Conservation (phyloP, 2,797 vertebrate genomes). For the Thunnus albacares region DNA sequence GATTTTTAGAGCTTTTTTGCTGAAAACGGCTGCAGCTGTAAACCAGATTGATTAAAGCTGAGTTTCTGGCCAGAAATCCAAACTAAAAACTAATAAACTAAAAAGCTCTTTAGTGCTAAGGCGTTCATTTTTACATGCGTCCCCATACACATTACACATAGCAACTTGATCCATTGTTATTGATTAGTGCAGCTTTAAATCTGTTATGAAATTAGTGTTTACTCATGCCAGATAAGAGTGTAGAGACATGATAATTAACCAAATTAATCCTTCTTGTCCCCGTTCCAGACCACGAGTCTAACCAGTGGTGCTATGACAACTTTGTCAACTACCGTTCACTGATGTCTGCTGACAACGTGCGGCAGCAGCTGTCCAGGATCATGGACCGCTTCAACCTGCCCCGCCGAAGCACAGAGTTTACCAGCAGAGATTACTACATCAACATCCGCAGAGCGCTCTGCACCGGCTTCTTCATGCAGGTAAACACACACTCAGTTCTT, state of each 20-base stretch:
- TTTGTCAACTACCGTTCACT: constrained; percentile 99
- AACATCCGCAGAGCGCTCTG: constrained; percentile 98
- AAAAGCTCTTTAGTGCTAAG: too few species aligned
- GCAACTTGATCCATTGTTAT: background rate
- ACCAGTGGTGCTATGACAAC: constrained; percentile 99
- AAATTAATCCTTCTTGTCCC: background rate
- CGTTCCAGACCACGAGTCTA: constrained; percentile 95
- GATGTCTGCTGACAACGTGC: constrained; percentile 99
- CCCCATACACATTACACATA: background rate
- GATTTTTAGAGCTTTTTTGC: background rate
- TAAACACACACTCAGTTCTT: constrained; percentile 54
- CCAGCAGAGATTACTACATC: constrained; percentile 98
- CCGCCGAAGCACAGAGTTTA: constrained; percentile 98
- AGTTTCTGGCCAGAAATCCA: background rate
- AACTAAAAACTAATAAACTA: too few species aligned
- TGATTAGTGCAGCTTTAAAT: background rate
- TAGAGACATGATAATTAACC: background rate
- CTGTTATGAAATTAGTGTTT: background rate
- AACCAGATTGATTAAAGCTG: too few species aligned
- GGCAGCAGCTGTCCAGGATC: constrained; percentile 98
- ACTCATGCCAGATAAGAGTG: background rate
- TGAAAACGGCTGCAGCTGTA: too few species aligned
- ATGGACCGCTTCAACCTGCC: constrained; percentile 99
- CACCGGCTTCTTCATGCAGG: constrained; percentile 99
- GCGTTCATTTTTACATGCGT: background rate